A percentile compares a stretch with the other conserved stretches of the same genome.
Conservation (phyloP, 2,888 invertebrate genomes). For the Andrena chrysosceles region DNA sequence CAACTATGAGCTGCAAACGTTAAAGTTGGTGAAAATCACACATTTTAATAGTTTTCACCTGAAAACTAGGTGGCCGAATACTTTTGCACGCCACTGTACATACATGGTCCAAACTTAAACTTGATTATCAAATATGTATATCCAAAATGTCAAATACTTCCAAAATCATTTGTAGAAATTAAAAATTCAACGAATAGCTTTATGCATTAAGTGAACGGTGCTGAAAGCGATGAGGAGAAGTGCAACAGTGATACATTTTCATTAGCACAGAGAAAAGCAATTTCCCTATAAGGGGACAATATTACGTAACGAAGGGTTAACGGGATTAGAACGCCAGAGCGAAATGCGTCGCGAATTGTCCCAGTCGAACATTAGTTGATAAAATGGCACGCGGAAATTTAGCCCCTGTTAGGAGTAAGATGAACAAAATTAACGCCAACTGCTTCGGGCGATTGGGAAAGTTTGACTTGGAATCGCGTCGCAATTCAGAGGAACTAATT, state of each 20-base stretch:
- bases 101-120: too few relatives aligned
- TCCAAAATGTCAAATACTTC: too few relatives aligned
- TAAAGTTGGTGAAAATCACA: too few relatives aligned
- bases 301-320: slow-evolving; percentile 31
- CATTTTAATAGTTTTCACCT: too few relatives aligned
- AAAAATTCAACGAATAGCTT: too few relatives aligned
- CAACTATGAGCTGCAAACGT: too few relatives aligned
- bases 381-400: slow-evolving; percentile 33
- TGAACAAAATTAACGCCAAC: slow-evolving; percentile 68
- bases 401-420: slow-evolving; percentile 18
- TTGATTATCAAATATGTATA: too few relatives aligned
- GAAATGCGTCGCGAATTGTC: slow-evolving; percentile 24
- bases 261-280: neutral
- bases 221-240: too few relatives aligned
- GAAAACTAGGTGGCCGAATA: too few relatives aligned
- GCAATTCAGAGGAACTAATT: slow-evolving; percentile 67
- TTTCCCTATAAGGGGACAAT: neutral
- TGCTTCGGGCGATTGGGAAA: slow-evolving; percentile 67
- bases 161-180: too few relatives aligned
- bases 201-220: too few relatives aligned
- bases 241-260: neutral
- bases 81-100: too few relatives aligned
- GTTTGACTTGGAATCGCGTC: slow-evolving; percentile 64
- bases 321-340: slow-evolving; percentile 28
- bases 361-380: slow-evolving; percentile 35